Evolutionary conservation across 2,888 invertebrate genomes (phyloP).

Genomic region (Eudasyphora cyanicolor): DNA sequence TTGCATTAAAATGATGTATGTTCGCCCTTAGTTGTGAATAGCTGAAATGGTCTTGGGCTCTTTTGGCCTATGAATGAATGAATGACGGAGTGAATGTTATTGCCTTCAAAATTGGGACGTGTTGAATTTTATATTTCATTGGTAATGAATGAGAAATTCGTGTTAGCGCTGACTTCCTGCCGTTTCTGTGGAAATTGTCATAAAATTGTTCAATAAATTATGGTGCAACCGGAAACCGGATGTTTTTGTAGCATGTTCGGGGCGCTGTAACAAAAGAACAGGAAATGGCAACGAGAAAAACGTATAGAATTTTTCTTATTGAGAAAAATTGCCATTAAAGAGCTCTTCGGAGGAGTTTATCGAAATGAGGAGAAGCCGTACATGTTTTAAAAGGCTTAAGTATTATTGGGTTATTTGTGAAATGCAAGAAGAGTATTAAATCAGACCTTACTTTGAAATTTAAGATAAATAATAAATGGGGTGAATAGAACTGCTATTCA

Average conservation of each 20-base stretch:
- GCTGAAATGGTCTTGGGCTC: slow-evolving; percentile 36
- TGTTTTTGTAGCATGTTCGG: slow-evolving; percentile 61
- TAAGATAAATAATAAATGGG: too few relatives aligned
- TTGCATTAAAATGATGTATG: slow-evolving; percentile 68
- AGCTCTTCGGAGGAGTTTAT: neutral
- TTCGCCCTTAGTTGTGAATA: slow-evolving; percentile 67
- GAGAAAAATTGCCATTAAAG: neutral
- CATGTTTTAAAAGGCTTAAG: too few relatives aligned
- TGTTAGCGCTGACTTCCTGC: slow-evolving; percentile 64
- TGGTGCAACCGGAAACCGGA: slow-evolving; percentile 60
- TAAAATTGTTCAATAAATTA: slow-evolving; percentile 63
- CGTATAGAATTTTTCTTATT: neutral
- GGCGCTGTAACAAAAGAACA: slow-evolving; percentile 59
- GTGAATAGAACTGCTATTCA: too few relatives aligned
- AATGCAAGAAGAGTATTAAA: too few relatives aligned
- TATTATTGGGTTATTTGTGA: too few relatives aligned
- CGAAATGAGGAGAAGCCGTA: neutral
- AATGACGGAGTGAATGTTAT: neutral
- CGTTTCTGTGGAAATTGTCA: slow-evolving; percentile 48
- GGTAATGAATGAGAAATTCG: slow-evolving; percentile 76
- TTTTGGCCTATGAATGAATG: slow-evolving; percentile 15
- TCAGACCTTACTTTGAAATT: too few relatives aligned
- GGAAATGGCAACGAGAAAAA: neutral
- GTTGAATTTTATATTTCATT: slow-evolving; percentile 78
- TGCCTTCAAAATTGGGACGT: slow-evolving; percentile 62